Conservation (phyloP, 2,797 vertebrate genomes). For the Mionectes olivaceus region DNA sequence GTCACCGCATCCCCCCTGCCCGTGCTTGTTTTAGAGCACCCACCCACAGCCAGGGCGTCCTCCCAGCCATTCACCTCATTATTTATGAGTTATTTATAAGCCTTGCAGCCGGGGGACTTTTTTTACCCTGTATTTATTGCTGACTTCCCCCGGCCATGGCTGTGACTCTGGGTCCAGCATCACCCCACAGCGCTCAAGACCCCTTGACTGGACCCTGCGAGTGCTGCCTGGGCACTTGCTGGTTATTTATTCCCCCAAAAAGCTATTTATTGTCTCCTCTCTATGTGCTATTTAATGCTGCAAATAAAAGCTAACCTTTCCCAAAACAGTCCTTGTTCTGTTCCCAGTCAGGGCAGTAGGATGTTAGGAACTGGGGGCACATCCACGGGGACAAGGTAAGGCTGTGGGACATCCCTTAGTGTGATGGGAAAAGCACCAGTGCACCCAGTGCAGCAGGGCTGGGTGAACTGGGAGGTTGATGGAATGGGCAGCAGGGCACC, state of each 20-base stretch:
- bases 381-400: rapidly evolving
- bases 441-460: background rate
- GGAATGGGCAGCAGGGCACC: background rate
- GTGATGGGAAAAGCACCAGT: background rate
- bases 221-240: rapidly evolving
- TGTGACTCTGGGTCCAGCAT: background rate
- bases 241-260: conserved; percentile 35
- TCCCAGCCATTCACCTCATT: background rate
- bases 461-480: background rate
- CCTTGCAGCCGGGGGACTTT: background rate
- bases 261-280: conserved; percentile 39
- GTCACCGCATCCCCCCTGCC: conserved; percentile 30
- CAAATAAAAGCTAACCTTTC: background rate
- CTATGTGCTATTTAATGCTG: background rate
- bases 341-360: rapidly evolving
- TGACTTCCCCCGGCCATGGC: background rate
- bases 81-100: conserved; percentile 60
- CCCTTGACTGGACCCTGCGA: background rate
- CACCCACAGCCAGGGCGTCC: background rate
- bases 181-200: rapidly evolving
- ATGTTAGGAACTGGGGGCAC: background rate
- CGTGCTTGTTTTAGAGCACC: conserved; percentile 84
- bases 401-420: background rate
- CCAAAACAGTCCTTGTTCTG: rapidly evolving
- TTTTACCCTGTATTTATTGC: conserved; percentile 35